Evolutionary conservation across 2,797 vertebrate species (phyloP), one percentile per base, ranked within the genome.

Genomic region (Pipistrellus pygmaeus): DNA sequence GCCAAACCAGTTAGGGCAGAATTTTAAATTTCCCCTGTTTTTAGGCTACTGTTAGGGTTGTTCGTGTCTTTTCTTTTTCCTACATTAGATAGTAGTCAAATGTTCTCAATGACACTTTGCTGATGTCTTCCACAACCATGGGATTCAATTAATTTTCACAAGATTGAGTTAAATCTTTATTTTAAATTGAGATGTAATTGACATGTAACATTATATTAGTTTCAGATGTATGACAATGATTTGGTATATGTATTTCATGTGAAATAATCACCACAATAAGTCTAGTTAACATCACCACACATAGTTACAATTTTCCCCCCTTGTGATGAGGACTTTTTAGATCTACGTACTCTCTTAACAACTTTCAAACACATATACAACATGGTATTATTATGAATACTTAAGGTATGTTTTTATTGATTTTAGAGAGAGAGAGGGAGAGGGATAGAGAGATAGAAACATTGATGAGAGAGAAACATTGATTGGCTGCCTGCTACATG

Each of bases 111-210:
- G 71, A 62, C 38, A 18, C 5, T 78, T 57, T 17, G 30, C 4
- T 7, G 51, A 9, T 68, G 27, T 78, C 48, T 73, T 91, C 32
- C 44, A 48, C n/a, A 78, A 20, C 2, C 57, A 21, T 21, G 38
- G 27, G 66, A 78, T 66, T 77, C n/a, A 41, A 41, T 83, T 93
- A 18, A 53, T 86, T 88, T 88, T 82, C 73, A 62, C 35, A 38
- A 17, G 38, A 57, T 53, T 94, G 27, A 77, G 27, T 69, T 30
- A 60, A 60, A 64, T 60, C 9, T 80, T 80, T 41, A 41, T 90
- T 83, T 83, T 32, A 41, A 90, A 90, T 41, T 27, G 32, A 83
- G 57, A 32, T 18, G 25, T 8, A 84, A 53, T 14, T 75, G 46
- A 66, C 35, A 32, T 8, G 13, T 3, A 64, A n/a, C 27, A 27